phyloP scores from a whole-genome alignment of 92 coral and sea anemone species.

The Parazoanthus swiftii region DNA sequence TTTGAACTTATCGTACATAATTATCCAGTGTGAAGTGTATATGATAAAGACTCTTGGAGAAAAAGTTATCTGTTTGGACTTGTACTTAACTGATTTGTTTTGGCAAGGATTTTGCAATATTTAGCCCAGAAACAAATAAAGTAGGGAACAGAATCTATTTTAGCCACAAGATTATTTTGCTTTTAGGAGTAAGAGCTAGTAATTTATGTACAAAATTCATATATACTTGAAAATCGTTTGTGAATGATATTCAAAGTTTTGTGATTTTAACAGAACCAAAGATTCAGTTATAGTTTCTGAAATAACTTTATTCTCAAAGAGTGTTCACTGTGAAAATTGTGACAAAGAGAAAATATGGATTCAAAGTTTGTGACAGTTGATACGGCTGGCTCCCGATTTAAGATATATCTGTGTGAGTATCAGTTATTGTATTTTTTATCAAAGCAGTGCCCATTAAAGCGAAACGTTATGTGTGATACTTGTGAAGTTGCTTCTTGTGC shows the following conservation, averaged over 20 bases:
- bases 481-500: neutral
- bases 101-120: neutral
- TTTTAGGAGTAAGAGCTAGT: neutral
- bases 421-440: conserved; percentile 12
- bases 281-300: neutral
- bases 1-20: neutral
- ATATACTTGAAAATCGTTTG: too few relatives aligned
- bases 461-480: neutral
- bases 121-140: too few relatives aligned
- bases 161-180: neutral
- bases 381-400: conserved; percentile 2
- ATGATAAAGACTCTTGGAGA: neutral
- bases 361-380: neutral
- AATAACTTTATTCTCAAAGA: neutral
- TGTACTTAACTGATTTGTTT: too few relatives aligned
- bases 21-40: neutral
- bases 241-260: neutral
- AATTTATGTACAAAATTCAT: neutral
- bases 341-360: neutral
- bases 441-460: conserved; percentile 15
- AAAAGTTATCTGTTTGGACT: neutral
- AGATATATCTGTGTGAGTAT: neutral
- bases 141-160: neutral
- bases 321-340: neutral
- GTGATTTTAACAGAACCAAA: neutral